phyloP scores from a whole-genome alignment of 2,797 vertebrate genomes.

The Antennarius maculatus region DNA sequence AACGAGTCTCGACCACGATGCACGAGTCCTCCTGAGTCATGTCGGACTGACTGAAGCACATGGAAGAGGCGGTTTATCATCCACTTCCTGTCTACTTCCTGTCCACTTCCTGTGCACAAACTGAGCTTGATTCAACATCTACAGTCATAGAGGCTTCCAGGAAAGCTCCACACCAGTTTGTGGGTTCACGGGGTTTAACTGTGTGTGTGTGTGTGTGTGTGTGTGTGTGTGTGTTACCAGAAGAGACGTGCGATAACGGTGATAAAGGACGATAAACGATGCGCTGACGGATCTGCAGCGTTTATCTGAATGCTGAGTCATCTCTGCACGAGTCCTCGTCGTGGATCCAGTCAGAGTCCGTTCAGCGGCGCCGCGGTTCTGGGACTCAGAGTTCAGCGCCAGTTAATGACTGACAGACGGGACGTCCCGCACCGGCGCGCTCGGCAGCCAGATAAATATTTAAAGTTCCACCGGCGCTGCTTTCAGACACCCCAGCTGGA shows the following conservation, averaged over 20 bases:
- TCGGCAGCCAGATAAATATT: slow-evolving; percentile 20
- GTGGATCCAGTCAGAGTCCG: not conserved
- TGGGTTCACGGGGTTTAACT: not conserved
- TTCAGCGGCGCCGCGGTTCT: not conserved
- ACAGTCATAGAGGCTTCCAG: slow-evolving; percentile 17
- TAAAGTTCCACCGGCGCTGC: slow-evolving; percentile 15
- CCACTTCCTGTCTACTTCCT: too few relatives aligned
- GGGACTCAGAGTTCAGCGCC: not conserved
- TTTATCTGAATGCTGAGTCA: slow-evolving; percentile 16
- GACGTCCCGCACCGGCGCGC: too few relatives aligned
- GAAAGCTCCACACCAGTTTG: not conserved
- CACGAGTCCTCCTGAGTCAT: too few relatives aligned
- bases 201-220: not conserved
- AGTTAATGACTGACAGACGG: slow-evolving; percentile 24
- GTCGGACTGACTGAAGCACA: too few relatives aligned
- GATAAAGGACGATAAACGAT: slow-evolving; percentile 1
- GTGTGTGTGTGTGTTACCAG: not conserved
- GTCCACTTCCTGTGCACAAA: too few relatives aligned
- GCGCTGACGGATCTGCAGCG: not conserved
- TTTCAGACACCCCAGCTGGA: not conserved
- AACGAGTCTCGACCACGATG: too few relatives aligned
- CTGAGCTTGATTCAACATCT: too few relatives aligned
- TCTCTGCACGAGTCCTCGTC: not conserved
- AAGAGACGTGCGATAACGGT: slow-evolving; percentile 21
- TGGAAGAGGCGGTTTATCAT: too few relatives aligned